A percentile compares a stretch with the other conserved stretches of the same genome.
These are phyloP conservation scores for Philereme vetulata DNA, from an alignment of 2,888 invertebrate genomes.

Conservation along the genomic window DNA sequence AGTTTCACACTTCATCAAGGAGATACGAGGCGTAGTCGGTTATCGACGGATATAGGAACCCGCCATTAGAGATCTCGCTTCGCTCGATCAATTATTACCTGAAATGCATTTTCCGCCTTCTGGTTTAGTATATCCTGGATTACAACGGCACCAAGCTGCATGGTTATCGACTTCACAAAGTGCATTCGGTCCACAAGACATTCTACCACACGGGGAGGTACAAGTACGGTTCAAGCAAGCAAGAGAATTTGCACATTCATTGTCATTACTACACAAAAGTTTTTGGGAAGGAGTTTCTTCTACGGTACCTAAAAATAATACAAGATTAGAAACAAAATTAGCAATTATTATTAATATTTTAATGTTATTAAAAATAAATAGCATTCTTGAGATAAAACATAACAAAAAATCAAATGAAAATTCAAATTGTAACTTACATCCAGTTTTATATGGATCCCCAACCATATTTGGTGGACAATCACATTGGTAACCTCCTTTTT, in stretches of 20 bases:
- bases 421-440: constrained; percentile 84
- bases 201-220: constrained; percentile 90
- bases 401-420: neutral
- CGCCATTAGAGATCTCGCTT: too few species aligned
- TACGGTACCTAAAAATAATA: constrained; percentile 53
- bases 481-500: constrained; percentile 93
- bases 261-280: constrained; percentile 87
- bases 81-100: constrained; percentile 82
- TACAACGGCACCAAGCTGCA: constrained; percentile 94
- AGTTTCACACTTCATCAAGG: too few species aligned
- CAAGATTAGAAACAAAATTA: neutral
- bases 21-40: too few species aligned
- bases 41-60: too few species aligned
- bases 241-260: constrained; percentile 91
- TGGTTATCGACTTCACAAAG: constrained; percentile 95
- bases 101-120: constrained; percentile 92
- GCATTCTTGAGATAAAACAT: neutral
- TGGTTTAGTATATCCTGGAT: constrained; percentile 91
- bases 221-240: constrained; percentile 91
- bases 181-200: constrained; percentile 92
- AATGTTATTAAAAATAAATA: too few species aligned
- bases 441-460: constrained; percentile 93
- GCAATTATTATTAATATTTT: too few species aligned
- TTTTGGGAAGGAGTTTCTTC: constrained; percentile 81
- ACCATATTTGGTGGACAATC: constrained; percentile 92